Conservation (phyloP, 2,888 invertebrate species). For the Eumerus sabulonum region DNA sequence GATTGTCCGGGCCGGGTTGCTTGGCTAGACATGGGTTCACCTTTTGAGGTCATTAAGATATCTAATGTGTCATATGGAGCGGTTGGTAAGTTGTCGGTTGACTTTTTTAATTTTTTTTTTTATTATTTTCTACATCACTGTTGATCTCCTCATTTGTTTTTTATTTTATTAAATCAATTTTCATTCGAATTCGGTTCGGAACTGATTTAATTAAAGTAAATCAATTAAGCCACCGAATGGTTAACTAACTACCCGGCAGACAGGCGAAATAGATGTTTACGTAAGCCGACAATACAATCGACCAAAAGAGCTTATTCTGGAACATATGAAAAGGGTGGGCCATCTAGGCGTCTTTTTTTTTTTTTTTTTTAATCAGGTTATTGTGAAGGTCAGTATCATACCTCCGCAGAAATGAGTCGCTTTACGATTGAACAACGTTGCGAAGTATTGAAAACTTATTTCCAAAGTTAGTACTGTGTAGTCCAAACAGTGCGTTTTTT, state of each 20-base stretch:
- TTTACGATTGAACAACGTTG: too few species aligned
- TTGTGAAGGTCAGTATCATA: too few species aligned
- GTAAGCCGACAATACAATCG: conserved; percentile 21
- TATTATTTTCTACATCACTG: conserved; percentile 1
- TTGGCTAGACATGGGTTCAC: conserved; percentile 67
- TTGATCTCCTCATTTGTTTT: too few species aligned
- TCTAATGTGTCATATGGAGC: conserved; percentile 38
- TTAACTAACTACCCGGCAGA: conserved; percentile 3
- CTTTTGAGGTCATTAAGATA: conserved; percentile 68
- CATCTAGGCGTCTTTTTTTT: too few species aligned
- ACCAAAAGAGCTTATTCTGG: too few species aligned
- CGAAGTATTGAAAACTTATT: too few species aligned
- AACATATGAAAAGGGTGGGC: too few species aligned
- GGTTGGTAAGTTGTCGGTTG: conserved; percentile 39
- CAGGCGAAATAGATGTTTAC: conserved; percentile 34
- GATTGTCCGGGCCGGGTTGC: conserved; percentile 27
- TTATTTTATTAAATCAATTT: not conserved
- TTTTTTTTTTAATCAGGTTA: too few species aligned
- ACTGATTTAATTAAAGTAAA: conserved; percentile 54
- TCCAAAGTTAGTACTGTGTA: too few species aligned
- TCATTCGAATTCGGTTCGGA: not conserved
- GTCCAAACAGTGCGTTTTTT: too few species aligned
- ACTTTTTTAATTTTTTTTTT: conserved; percentile 32
- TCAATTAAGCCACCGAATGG: conserved; percentile 34
- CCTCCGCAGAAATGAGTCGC: too few species aligned